Conservation (phyloP, 2,113 vertebrate species). For the Malurus alboscapulatus region DNA sequence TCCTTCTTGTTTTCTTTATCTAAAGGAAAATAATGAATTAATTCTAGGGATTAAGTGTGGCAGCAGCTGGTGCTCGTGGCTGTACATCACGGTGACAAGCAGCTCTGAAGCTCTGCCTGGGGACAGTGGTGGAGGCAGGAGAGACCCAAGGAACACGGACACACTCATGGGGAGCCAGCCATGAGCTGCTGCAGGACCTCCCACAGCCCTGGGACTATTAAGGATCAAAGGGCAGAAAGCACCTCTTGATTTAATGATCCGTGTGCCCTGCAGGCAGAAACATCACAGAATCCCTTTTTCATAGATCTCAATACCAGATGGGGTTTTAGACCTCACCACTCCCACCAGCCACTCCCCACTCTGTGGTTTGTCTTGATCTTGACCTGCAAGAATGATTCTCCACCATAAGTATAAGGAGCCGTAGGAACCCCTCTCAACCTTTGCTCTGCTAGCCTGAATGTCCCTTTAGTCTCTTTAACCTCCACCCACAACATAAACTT, state of each 20-base stretch:
- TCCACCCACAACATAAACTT: neutral
- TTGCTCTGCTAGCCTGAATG: neutral
- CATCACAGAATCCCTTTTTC: neutral
- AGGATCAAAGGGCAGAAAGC: neutral
- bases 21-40: neutral
- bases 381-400: neutral
- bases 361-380: rapidly evolving
- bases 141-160: rapidly evolving
- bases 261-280: neutral
- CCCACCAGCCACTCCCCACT: neutral
- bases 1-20: neutral
- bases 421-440: neutral
- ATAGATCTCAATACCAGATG: neutral
- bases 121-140: neutral
- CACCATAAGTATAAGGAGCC: neutral
- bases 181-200: neutral
- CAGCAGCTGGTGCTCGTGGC: neutral
- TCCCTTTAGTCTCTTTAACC: neutral
- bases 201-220: neutral
- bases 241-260: neutral
- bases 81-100: neutral
- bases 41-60: neutral
- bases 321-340: neutral
- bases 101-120: neutral
- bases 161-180: neutral